Evolutionary conservation across 2,797 vertebrate species (phyloP), one percentile per base, ranked within the genome.

Genomic region (Crenuchus spilurus): DNA sequence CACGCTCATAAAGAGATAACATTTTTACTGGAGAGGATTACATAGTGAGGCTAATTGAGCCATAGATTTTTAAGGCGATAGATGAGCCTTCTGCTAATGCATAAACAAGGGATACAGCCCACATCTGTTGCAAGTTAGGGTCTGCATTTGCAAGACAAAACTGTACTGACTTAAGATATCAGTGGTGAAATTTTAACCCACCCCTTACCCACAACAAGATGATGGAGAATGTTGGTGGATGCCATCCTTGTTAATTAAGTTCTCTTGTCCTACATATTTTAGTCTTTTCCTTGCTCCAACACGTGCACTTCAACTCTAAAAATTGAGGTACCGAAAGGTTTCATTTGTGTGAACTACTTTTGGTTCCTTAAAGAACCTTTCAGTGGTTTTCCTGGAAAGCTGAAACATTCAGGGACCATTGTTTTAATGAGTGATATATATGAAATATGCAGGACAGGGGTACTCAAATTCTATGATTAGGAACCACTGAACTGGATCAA

Each of bases 121-220:
- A 58, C 74, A 76, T 76, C 68, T 76, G 68, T 48, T 65, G n/a
- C 33, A 39, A 57, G 41, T 76, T 58, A 64, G 52, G 18, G 42
- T 24, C 55, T 57, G 30, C 49, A 57, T 70, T 76, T 64, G 35
- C 58, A 71, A 63, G 60, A 58, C 42, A 14, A 31, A 65, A 63
- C 70, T 28, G 10, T 63, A 28, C 24, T 11, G 35, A 24, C 35
- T 55, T 55, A 48, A 30, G 49, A 55, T 52, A 70, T 44, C 61
- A 28, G 63, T 55, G 46, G 35, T 70, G 49, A 76, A 55, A 52
- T 44, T 30, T 62, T 63, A 54, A 63, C 41, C 28, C 26, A 61
- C 37, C 42, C 67, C 24, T 33, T 55, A 35, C 20, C 31, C n/a
- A 37, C n/a, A 58, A 35, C 33, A 37, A 57, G 30, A 57, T 0